Percentiles rank a stretch among this genome's conserved stretches.
Evolutionary conservation across 2,113 vertebrate genomes (phyloP).

Genomic region (Dasyurus viverrinus): DNA sequence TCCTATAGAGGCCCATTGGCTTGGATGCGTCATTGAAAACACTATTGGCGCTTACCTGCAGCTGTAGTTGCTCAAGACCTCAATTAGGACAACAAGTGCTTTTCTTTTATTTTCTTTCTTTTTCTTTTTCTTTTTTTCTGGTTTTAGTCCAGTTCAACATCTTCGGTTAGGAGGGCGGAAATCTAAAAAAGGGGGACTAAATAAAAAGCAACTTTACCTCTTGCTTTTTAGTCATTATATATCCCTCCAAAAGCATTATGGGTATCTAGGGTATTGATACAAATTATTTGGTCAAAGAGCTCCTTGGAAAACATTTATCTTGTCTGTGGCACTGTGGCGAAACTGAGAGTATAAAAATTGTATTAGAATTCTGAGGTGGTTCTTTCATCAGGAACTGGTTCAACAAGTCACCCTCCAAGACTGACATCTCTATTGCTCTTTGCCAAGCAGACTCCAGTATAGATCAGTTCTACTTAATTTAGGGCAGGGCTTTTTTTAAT

Average conservation of each 20-base stretch:
- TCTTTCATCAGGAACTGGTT: neutral
- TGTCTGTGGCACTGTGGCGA: neutral
- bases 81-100: neutral
- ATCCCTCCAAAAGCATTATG: neutral
- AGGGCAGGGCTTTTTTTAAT: neutral
- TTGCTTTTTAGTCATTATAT: neutral
- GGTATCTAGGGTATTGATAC: neutral
- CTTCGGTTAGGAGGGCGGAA: neutral
- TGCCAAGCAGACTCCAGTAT: neutral
- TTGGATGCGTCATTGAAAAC: neutral
- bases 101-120: neutral
- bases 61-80: conserved; percentile 5
- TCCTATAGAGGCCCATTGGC: neutral
- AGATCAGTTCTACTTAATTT: neutral
- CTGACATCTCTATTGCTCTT: neutral
- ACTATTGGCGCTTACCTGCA: neutral
- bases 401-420: neutral
- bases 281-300: neutral
- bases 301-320: neutral
- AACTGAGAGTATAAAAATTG: neutral
- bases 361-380: neutral
- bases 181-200: neutral
- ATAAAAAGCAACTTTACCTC: neutral
- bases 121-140: neutral
- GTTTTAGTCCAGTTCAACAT: neutral